Percentiles rank a stretch among this genome's conserved stretches.
These are phyloP conservation scores for Hyles vespertilio DNA, from an alignment of 1,140 invertebrate genomes.

Conservation along the genomic window DNA sequence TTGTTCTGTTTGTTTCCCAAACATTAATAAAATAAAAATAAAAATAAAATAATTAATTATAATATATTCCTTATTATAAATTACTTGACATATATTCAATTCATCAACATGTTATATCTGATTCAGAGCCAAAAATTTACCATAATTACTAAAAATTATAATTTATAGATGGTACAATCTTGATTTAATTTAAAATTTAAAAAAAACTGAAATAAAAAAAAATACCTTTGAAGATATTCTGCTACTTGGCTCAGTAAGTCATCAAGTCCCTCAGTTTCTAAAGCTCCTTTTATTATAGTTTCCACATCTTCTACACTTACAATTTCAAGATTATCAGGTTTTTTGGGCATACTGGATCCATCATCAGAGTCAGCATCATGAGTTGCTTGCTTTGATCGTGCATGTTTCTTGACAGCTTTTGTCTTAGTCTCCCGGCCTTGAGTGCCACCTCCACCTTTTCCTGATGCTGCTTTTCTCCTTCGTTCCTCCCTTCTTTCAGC, in stretches of 20 bases:
- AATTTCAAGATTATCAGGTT: slow-evolving; percentile 77
- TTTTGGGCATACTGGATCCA: slow-evolving; percentile 62
- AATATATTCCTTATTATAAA: too few relatives aligned
- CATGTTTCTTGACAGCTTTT: slow-evolving; percentile 91
- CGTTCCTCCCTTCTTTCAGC: slow-evolving; percentile 90
- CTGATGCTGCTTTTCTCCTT: slow-evolving; percentile 89
- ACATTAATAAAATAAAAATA: too few relatives aligned
- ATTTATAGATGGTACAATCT: too few relatives aligned
- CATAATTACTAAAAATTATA: too few relatives aligned
- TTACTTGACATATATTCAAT: too few relatives aligned
- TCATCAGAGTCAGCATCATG: slow-evolving; percentile 81
- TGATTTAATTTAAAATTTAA: too few relatives aligned
- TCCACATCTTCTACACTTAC: slow-evolving; percentile 83
- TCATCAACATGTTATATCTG: too few relatives aligned
- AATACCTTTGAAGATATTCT: slow-evolving; percentile 77
- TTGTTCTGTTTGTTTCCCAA: too few relatives aligned
- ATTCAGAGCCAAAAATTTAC: neutral
- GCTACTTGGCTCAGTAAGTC: slow-evolving; percentile 79
- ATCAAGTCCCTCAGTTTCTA: slow-evolving; percentile 81
- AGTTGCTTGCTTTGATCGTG: slow-evolving; percentile 65
- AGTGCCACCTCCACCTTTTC: slow-evolving; percentile 91
- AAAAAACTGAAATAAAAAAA: too few relatives aligned
- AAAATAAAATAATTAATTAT: too few relatives aligned
- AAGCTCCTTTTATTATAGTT: slow-evolving; percentile 78
- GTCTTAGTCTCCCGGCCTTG: slow-evolving; percentile 97